Evolutionary conservation across 35 echinoderm and acorn worm genomes (phyloP), one percentile per base, ranked within the genome.

Genomic region (Ophiothrix spiculata): DNA sequence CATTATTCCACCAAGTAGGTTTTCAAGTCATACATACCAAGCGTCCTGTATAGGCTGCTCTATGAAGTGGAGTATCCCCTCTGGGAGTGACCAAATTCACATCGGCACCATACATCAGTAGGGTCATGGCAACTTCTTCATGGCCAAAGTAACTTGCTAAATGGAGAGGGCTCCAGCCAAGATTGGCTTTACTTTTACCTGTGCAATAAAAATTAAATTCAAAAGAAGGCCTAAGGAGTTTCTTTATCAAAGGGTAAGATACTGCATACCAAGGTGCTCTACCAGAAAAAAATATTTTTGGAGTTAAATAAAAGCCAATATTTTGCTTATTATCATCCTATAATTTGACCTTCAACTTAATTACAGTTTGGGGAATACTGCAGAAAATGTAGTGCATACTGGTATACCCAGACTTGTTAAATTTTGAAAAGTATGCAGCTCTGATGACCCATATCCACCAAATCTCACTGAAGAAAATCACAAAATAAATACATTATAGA

Each of bases 111-210:
- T 93, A 56, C 15, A 78, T 77, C 31, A 98, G 46, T 1, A 98
- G 56, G 33, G 79, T 23, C 32, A 82, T 87, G 0, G 86, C 92
- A 78, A 89, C 95, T 10, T 94, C 92, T 40, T 88, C 82, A 45
- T 98, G 91, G 74, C 95, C 95, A 92, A 98, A 98, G 79, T 98
- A 98, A 29, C 83, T 77, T 16, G 91, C 89, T 29, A 98, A 84
- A 77, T 94, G 95, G 12, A 98, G 83, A 19, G 95, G 89, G 14
- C 82, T 94, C 95, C 95, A 98, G 14, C 95, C 88, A 64, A 84
- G 85, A 39, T 98, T 98, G 35, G 95, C 89, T 33, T 98, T 98
- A 39, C 84, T 86, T 56, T 90, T 80, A 81, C 91, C 91, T 93
- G n/a, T n/a, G n/a, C n/a, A n/a, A n/a, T n/a, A n/a, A n/a, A n/a